phyloP scores from a whole-genome alignment of 2,113 vertebrate genomes.

The Cephalophus harveyi region DNA sequence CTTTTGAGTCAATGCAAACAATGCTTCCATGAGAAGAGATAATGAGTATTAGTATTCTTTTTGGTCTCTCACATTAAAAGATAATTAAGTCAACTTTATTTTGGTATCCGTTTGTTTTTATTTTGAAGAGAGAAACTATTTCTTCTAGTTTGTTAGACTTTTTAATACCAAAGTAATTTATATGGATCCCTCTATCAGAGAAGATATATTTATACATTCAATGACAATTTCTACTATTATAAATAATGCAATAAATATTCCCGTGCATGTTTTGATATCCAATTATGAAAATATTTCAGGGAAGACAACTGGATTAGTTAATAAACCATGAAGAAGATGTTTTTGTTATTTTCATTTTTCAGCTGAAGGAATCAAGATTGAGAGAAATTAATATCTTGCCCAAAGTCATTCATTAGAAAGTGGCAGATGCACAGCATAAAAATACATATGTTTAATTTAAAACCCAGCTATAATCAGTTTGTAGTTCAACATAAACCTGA shows the following conservation, averaged over 20 bases:
- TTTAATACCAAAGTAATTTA: neutral
- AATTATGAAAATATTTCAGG: neutral
- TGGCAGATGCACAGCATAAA: neutral
- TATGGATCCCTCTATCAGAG: neutral
- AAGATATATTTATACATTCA: neutral
- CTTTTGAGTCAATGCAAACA: neutral
- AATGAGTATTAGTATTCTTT: neutral
- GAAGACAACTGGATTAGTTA: neutral
- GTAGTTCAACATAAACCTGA: neutral
- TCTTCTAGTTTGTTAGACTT: neutral
- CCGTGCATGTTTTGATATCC: neutral
- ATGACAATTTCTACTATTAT: neutral
- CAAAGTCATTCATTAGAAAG: neutral
- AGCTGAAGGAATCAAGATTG: neutral
- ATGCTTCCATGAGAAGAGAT: neutral
- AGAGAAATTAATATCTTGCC: neutral
- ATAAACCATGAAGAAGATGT: neutral
- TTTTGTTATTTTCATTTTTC: neutral
- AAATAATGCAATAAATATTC: neutral
- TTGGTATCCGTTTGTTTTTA: neutral
- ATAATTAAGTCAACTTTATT: neutral
- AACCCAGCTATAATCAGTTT: neutral
- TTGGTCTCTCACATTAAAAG: neutral
- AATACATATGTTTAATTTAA: neutral
- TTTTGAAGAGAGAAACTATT: neutral